Percentiles rank a stretch among this genome's conserved stretches.
These are phyloP conservation scores for Hyposoter dolosus DNA, from an alignment of 2,888 invertebrate genomes.

Conservation along the genomic window DNA sequence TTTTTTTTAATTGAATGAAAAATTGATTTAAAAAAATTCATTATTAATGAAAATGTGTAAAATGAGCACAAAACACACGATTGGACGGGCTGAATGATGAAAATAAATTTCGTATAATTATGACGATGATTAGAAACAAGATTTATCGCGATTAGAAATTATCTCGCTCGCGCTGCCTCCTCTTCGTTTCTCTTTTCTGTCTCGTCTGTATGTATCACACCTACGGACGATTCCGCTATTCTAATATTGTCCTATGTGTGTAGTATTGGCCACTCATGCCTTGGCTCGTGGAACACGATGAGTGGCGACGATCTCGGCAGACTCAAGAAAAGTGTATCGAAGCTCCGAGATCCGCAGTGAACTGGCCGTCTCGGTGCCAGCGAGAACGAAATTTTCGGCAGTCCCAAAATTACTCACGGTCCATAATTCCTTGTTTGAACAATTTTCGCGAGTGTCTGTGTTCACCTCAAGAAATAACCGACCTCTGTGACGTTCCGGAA, in stretches of 20 bases:
- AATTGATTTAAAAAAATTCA: no score
- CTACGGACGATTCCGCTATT: constrained; percentile 72
- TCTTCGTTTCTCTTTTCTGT: not conserved
- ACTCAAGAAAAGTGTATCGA: constrained; percentile 51
- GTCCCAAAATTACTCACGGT: constrained; percentile 39
- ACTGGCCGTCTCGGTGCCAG: constrained; percentile 76
- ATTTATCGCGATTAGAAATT: not conserved
- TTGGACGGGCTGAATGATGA: not conserved
- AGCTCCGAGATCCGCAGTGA: constrained; percentile 74
- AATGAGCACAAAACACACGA: no score
- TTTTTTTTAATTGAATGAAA: no score
- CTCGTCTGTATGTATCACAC: not conserved
- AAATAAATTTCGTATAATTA: not conserved
- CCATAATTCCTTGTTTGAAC: constrained; percentile 1
- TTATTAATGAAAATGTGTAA: no score
- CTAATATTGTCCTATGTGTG: constrained; percentile 83
- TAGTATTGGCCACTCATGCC: constrained; percentile 69
- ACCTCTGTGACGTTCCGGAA: not conserved
- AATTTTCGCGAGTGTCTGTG: not conserved
- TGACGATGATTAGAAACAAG: not conserved
- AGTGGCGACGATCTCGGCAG: constrained; percentile 72
- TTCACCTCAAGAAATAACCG: not conserved
- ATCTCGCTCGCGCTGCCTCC: not conserved
- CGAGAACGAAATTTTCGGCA: constrained; percentile 69
- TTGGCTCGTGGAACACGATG: constrained; percentile 68